phyloP scores from a whole-genome alignment of 2,888 invertebrate species.

The Calliphora vomitoria region DNA sequence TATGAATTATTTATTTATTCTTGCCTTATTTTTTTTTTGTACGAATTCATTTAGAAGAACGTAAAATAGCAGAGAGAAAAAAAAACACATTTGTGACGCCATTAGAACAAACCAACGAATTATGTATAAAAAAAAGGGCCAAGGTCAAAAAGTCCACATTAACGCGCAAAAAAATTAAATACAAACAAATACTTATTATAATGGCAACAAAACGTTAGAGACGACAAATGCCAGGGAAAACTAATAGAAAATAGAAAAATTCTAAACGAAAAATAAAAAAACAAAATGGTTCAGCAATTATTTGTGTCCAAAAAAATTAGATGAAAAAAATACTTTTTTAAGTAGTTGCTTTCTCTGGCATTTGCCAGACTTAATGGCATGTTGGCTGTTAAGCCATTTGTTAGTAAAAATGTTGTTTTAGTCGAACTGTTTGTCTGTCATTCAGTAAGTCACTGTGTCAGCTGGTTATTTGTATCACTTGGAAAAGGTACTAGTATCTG shows the following conservation, averaged over 20 bases:
- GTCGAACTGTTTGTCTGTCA: neutral
- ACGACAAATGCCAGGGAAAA: conserved; percentile 17
- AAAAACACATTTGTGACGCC: conserved; percentile 55
- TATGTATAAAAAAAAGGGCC: conserved; percentile 42
- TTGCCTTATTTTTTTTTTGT: conserved; percentile 22
- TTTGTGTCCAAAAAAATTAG: conserved; percentile 19
- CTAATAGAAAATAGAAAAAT: conserved; percentile 6
- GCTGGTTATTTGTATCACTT: neutral
- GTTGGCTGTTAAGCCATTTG: conserved; percentile 22
- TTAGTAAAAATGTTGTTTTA: neutral
- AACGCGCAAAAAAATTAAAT: conserved; percentile 29
- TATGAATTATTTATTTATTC: conserved; percentile 51
- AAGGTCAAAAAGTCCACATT: conserved; percentile 60
- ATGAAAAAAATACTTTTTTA: conserved; percentile 4
- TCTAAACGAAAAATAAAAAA: conserved; percentile 1
- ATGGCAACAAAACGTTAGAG: conserved; percentile 30
- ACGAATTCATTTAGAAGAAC: conserved; percentile 22
- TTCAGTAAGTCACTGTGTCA: neutral
- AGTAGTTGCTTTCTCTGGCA: neutral
- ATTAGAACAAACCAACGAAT: conserved; percentile 31
- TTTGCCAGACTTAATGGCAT: conserved; percentile 48
- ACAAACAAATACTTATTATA: no score
- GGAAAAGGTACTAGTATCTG: neutral
- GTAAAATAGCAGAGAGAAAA: conserved; percentile 11
- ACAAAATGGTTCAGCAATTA: conserved; percentile 29